Conservation (phyloP, 2,797 vertebrate genomes). For the Rhabdophis nuchalis region DNA sequence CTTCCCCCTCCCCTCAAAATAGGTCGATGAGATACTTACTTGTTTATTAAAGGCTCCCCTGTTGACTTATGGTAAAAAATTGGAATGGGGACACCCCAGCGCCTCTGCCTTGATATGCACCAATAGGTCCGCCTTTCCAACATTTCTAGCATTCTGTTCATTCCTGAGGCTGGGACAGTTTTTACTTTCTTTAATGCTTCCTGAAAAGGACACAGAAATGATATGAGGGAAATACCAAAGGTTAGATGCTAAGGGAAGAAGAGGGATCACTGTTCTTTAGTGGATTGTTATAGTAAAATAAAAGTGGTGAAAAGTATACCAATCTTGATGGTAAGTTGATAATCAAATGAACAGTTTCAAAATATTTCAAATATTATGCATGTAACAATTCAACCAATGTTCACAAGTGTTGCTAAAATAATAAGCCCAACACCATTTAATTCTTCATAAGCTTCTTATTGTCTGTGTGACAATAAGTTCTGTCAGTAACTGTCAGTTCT, state of each 20-base stretch:
- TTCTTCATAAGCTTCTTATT: background rate
- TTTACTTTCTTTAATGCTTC: slow-evolving; percentile 88
- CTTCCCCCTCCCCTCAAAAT: background rate
- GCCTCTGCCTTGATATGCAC: slow-evolving; percentile 95
- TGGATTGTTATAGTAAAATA: background rate
- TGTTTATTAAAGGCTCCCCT: slow-evolving; percentile 85
- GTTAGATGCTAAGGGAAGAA: slow-evolving; percentile 9
- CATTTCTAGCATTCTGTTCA: slow-evolving; percentile 81
- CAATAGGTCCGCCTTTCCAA: slow-evolving; percentile 90
- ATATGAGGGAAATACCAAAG: background rate
- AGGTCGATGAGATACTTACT: slow-evolving; percentile 65
- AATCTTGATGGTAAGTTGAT: background rate
- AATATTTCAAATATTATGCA: fast-evolving
- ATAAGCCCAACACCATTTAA: background rate
- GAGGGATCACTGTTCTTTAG: background rate
- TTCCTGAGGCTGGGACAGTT: slow-evolving; percentile 82
- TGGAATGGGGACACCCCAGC: slow-evolving; percentile 95
- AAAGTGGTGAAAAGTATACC: background rate
- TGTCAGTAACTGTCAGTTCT: background rate
- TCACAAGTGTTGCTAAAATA: background rate
- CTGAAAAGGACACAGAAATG: slow-evolving; percentile 65
- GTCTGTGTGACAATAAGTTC: too few relatives aligned
- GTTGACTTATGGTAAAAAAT: slow-evolving; percentile 91
- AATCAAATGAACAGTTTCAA: background rate
- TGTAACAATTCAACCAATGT: background rate